These are phyloP conservation scores for Xerus inauris DNA, from an alignment of 2,113 vertebrate species.

Conservation along the genomic window DNA sequence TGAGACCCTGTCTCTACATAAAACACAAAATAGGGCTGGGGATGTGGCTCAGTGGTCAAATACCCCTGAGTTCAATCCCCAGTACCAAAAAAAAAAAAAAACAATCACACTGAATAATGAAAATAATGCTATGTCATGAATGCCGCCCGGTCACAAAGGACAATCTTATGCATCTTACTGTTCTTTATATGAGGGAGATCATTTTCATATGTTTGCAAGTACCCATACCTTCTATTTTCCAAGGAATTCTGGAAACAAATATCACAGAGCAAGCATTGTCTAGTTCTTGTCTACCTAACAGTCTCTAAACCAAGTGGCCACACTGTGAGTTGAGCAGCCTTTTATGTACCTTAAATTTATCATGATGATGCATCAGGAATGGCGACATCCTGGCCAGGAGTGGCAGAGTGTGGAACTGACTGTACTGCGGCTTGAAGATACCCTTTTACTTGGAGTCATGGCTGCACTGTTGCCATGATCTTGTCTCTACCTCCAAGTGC, in stretches of 20 bases:
- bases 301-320: neutral
- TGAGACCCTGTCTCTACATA: too few species aligned
- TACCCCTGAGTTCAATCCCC: too few species aligned
- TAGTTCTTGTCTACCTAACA: neutral
- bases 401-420: neutral
- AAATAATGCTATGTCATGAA: neutral
- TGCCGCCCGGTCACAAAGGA: neutral
- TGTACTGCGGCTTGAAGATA: neutral
- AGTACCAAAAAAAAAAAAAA: too few species aligned
- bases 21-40: too few species aligned
- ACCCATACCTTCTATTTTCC: neutral
- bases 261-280: conserved; percentile 17
- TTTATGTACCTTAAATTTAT: neutral
- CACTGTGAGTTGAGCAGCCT: neutral
- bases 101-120: neutral
- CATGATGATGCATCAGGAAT: neutral
- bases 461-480: neutral
- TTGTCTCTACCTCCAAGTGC: neutral
- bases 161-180: neutral
- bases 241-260: conserved; percentile 35
- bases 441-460: neutral
- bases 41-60: too few species aligned
- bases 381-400: neutral
- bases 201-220: conserved; percentile 1
- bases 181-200: neutral